A percentile compares a stretch with the other conserved stretches of the same genome.
Evolutionary conservation across 2,797 vertebrate genomes (phyloP).

Genomic region (Arctocebus calabarensis): DNA sequence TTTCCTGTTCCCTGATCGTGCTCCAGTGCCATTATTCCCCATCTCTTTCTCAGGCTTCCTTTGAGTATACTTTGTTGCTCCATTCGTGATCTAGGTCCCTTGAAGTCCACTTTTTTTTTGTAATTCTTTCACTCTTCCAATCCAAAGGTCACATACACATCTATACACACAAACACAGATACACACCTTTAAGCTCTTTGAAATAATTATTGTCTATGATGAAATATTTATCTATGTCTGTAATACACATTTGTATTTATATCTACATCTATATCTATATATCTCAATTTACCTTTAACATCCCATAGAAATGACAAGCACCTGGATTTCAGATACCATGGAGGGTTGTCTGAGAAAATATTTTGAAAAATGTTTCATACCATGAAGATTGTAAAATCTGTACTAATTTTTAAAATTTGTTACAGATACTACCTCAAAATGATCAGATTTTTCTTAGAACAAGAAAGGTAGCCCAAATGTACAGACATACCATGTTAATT

Average conservation of each 20-base stretch:
- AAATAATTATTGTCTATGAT: not conserved
- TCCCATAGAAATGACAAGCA: not conserved
- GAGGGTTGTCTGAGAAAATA: not conserved
- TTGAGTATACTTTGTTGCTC: not conserved
- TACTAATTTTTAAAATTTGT: not conserved
- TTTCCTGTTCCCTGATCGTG: not conserved
- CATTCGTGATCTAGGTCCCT: not conserved
- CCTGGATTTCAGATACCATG: not conserved
- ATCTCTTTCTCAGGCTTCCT: not conserved
- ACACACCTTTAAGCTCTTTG: not conserved
- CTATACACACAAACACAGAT: fast-evolving
- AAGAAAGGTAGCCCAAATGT: slow-evolving; percentile 5
- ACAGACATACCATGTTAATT: slow-evolving; percentile 31
- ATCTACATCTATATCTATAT: not conserved
- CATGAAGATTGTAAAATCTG: slow-evolving; percentile 21
- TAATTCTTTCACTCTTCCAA: not conserved
- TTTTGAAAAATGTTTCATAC: slow-evolving; percentile 1
- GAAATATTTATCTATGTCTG: not conserved
- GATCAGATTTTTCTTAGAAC: slow-evolving; percentile 8
- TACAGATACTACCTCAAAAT: not conserved
- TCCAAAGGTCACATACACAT: not conserved
- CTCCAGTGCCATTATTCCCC: not conserved
- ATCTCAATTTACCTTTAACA: not conserved
- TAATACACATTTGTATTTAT: not conserved
- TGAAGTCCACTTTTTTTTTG: not conserved